Evolutionary conservation across 2,797 vertebrate species (phyloP).

Genomic region (Alauda arvensis): DNA sequence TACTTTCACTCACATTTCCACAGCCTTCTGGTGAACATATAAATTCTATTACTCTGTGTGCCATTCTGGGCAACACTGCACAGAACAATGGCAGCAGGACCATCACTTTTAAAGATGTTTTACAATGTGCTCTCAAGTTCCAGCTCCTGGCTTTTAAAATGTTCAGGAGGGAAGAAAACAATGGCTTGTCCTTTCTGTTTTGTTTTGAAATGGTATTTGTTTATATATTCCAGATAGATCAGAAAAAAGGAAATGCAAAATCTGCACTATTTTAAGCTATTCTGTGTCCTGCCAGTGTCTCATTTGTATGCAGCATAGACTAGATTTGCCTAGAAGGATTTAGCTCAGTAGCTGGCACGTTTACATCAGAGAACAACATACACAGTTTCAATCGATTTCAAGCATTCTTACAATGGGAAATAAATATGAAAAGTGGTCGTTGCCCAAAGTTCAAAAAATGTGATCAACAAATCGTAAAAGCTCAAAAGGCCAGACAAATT

Average conservation of each 20-base stretch:
- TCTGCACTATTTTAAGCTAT: neutral
- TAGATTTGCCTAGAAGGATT: conserved; percentile 37
- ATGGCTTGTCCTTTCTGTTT: neutral
- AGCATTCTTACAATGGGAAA: conserved; percentile 28
- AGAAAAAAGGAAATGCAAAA: neutral
- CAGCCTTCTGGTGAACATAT: neutral
- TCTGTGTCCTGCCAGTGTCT: conserved; percentile 20
- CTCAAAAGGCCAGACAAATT: conserved; percentile 51
- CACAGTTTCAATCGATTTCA: conserved; percentile 26
- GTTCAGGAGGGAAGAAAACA: neutral
- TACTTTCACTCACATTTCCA: neutral
- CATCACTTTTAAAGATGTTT: neutral
- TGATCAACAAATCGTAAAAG: conserved; percentile 41
- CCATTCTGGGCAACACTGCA: neutral
- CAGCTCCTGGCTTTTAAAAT: conserved; percentile 4
- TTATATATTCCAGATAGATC: neutral
- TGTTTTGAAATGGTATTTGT: conserved; percentile 14
- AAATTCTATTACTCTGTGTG: neutral
- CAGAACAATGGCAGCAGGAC: neutral
- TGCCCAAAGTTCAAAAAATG: conserved; percentile 32
- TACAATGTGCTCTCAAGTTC: conserved; percentile 10
- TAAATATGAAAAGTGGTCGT: conserved; percentile 29
- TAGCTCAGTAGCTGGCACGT: conserved; percentile 54
- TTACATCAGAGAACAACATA: conserved; percentile 26
- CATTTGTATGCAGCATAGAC: conserved; percentile 19